Evolutionary conservation across 2,888 invertebrate species (phyloP), one percentile per base, ranked within the genome.

Genomic region (Yponomeuta sedellus): DNA sequence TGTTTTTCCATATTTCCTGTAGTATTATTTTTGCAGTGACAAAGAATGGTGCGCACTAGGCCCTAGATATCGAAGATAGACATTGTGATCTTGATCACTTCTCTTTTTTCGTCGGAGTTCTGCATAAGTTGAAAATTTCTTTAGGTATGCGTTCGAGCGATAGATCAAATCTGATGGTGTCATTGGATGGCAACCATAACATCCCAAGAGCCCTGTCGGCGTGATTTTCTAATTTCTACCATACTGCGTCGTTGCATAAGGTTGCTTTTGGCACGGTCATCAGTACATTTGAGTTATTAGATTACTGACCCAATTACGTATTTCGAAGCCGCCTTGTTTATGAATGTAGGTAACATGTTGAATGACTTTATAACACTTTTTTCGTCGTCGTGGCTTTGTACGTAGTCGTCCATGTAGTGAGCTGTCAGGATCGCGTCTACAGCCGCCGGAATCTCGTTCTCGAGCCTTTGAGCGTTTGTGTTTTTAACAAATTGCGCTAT

Each of bases 301-400:
- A n/a, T n/a, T 76, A 39, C 71, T 71, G 0, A 70, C 67, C 75
- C 74, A 74, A 52, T 71, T 73, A 34, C 68, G 61, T 66, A 68
- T 61, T 20, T 66, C 40, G 25, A 69, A 69, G 16, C 66, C 66
- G 0, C 67, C 68, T 61, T 65, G 65, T 65, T 12, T 63, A 39
- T 65, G 65, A 22, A 67, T 69, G 22, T 52, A 56, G 44, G 57
- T 62, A 10, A 61, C 8, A 5, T 34, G 8, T 34, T 8, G 34
- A 34, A 34, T 34, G 34, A 16, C 10, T 25, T 25, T 61, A 64
- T 64, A 19, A 44, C 64, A 12, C 40, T 64, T n/a, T 11, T 19
- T 62, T 66, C 62, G 34, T 66, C 65, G 22, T 28, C 19, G 16
- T 61, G 22, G 39, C 52, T 61, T n/a, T 66, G 52, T 10, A 66